A percentile compares a stretch with the other conserved stretches of the same genome.
phyloP scores from a whole-genome alignment of 2,888 invertebrate genomes.

The Teinopalpus imperialis region DNA sequence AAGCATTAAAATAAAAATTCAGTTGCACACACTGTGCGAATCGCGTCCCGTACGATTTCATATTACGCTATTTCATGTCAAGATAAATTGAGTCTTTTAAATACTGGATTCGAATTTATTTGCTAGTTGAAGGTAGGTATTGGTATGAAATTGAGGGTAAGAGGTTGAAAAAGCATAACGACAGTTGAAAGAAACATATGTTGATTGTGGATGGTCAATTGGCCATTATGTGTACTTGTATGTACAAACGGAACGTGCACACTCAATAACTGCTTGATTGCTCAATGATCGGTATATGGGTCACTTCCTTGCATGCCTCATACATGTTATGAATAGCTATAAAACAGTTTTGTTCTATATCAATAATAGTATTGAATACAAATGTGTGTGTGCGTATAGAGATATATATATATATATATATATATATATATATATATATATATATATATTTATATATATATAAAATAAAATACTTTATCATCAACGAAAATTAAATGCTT shows the following conservation, averaged over 20 bases:
- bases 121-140: background rate
- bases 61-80: conserved; percentile 36
- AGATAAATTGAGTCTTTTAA: conserved; percentile 34
- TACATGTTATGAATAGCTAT: background rate
- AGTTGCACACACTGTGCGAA: conserved; percentile 2
- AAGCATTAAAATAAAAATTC: conserved; percentile 14
- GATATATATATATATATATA: too few species aligned
- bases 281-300: conserved; percentile 12
- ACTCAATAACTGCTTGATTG: conserved; percentile 20
- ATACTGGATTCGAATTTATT: conserved; percentile 8
- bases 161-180: conserved; percentile 1
- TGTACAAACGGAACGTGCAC: conserved; percentile 11
- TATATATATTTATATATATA: too few species aligned
- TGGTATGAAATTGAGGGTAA: background rate
- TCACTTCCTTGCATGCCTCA: conserved; percentile 9
- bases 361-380: too few species aligned
- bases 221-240: conserved; percentile 16
- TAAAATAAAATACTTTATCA: too few species aligned
- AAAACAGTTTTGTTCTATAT: too few species aligned
- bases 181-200: conserved; percentile 2
- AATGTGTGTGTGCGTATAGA: too few species aligned
- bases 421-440: too few species aligned
- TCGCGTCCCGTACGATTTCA: conserved; percentile 16
- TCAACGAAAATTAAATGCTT: too few species aligned
- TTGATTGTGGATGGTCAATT: conserved; percentile 15